These are phyloP conservation scores for Mirza zaza DNA, from an alignment of 2,113 vertebrate species.

Conservation along the genomic window DNA sequence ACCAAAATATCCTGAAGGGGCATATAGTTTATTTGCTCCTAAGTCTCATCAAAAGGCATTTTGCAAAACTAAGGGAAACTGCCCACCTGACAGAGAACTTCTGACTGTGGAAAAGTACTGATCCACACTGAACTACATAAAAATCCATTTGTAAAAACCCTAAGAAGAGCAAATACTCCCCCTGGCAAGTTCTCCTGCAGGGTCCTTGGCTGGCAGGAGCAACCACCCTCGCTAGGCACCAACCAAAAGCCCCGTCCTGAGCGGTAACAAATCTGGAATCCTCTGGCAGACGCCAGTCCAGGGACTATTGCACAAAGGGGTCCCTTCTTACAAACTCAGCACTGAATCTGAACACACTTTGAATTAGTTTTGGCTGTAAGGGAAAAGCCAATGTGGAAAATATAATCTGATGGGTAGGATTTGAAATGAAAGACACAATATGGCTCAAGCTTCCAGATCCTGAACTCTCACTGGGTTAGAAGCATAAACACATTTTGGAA, in stretches of 20 bases:
- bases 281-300: slow-evolving; percentile 38
- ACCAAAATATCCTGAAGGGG: not conserved
- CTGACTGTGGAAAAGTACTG: slow-evolving; percentile 69
- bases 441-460: not conserved
- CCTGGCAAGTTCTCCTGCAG: slow-evolving; percentile 53
- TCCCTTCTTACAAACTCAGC: slow-evolving; percentile 42
- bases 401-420: slow-evolving; percentile 58
- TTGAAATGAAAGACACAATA: slow-evolving; percentile 58
- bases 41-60: slow-evolving; percentile 22
- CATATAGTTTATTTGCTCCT: not conserved
- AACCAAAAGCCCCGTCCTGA: slow-evolving; percentile 53
- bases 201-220: slow-evolving; percentile 50
- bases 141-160: slow-evolving; percentile 56
- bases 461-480: not conserved
- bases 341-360: slow-evolving; percentile 43
- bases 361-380: slow-evolving; percentile 59
- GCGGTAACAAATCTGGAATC: slow-evolving; percentile 74
- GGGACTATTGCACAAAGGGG: slow-evolving; percentile 48
- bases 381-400: slow-evolving; percentile 61
- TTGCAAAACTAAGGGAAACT: slow-evolving; percentile 36
- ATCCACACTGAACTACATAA: slow-evolving; percentile 41
- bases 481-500: slow-evolving; percentile 4
- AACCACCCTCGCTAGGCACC: slow-evolving; percentile 52
- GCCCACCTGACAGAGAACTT: slow-evolving; percentile 19
- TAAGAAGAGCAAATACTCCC: slow-evolving; percentile 64